Evolutionary conservation across 1,140 invertebrate species (phyloP).

Genomic region (Rhysida immarginata): DNA sequence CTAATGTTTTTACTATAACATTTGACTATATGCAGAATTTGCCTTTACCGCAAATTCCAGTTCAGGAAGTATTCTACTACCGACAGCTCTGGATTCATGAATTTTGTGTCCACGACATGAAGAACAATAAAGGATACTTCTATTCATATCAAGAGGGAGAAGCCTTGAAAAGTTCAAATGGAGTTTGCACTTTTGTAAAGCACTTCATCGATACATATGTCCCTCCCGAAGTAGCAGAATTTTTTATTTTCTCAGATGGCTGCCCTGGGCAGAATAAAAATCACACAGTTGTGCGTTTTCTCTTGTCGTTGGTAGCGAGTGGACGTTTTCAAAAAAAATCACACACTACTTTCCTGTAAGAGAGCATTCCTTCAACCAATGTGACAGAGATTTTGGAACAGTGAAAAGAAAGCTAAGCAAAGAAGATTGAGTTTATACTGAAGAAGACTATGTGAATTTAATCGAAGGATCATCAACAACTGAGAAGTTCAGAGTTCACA

Average conservation of each 20-base stretch:
- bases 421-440: background rate
- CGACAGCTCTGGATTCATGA: background rate
- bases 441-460: no score
- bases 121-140: background rate
- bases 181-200: background rate
- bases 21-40: slow-evolving; percentile 1
- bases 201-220: background rate
- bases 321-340: background rate
- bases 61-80: background rate
- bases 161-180: background rate
- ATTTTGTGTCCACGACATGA: background rate
- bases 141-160: background rate
- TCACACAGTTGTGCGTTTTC: background rate
- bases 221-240: background rate
- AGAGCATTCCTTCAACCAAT: background rate
- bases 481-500: no score
- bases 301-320: background rate
- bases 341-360: background rate
- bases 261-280: background rate
- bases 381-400: background rate
- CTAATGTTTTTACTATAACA: background rate
- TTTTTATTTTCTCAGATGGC: background rate
- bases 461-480: no score
- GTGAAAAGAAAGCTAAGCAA: background rate
- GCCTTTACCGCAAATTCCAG: background rate